Conservation (phyloP, 1,140 invertebrate species). For the Aphelenchoides besseyi region DNA sequence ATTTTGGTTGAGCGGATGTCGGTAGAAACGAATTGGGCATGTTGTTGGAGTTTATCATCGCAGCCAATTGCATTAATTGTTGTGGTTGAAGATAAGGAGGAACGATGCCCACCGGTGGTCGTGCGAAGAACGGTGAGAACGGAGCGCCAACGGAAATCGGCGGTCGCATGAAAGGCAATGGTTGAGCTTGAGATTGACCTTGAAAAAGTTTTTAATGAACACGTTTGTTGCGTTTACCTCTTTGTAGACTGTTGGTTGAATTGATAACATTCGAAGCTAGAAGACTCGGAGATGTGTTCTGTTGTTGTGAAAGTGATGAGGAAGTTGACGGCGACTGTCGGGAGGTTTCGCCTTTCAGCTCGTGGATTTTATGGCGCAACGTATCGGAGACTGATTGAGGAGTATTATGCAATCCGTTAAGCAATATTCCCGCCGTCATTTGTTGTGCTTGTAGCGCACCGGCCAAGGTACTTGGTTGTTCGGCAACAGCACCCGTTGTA, state of each 20-base stretch:
- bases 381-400: not conserved
- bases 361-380: not conserved
- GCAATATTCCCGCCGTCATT: not conserved
- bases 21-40: not conserved
- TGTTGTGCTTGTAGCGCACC: not conserved
- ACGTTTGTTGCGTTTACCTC: not conserved
- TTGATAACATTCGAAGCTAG: not conserved
- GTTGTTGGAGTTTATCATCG: not conserved
- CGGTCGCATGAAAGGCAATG: slow-evolving; percentile 4
- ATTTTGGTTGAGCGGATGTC: not conserved
- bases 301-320: not conserved
- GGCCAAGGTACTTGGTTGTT: not conserved
- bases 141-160: not conserved
- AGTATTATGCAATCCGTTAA: not conserved
- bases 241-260: not conserved
- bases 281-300: not conserved
- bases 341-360: slow-evolving; percentile 12
- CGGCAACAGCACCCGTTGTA: not conserved
- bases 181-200: not conserved
- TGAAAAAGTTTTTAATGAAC: not conserved
- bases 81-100: not conserved
- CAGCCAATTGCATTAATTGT: not conserved
- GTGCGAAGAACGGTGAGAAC: not conserved
- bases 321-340: not conserved
- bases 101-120: not conserved